These are phyloP conservation scores for Gandaritis pyraliata DNA, from an alignment of 2,888 invertebrate species.

Conservation along the genomic window DNA sequence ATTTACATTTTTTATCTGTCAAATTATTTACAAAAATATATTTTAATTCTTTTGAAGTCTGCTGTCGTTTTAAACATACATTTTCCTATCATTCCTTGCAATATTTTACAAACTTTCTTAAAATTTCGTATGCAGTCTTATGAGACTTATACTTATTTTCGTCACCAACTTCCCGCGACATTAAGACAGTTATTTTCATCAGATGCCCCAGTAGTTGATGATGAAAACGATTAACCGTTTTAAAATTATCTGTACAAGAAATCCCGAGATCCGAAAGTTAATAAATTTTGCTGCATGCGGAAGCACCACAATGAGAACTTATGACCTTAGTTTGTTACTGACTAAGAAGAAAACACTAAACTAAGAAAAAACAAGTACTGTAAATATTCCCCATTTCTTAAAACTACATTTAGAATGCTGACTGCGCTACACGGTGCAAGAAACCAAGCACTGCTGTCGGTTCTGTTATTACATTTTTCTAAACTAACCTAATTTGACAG, in stretches of 20 bases:
- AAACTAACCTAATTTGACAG: no score
- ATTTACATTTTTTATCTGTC: slow-evolving; percentile 34
- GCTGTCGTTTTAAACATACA: slow-evolving; percentile 24
- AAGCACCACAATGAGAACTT: slow-evolving; percentile 22
- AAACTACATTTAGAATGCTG: slow-evolving; percentile 35
- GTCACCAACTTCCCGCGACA: slow-evolving; percentile 16
- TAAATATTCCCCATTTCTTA: slow-evolving; percentile 38
- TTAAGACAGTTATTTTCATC: neutral
- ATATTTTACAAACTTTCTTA: slow-evolving; percentile 30
- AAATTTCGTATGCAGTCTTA: slow-evolving; percentile 33
- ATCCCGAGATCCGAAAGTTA: slow-evolving; percentile 33
- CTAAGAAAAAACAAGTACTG: slow-evolving; percentile 33
- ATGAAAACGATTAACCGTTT: slow-evolving; percentile 12
- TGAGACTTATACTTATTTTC: slow-evolving; percentile 23
- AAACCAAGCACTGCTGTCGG: neutral
- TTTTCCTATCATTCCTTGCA: slow-evolving; percentile 6
- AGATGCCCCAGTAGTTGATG: slow-evolving; percentile 7
- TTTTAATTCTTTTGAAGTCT: slow-evolving; percentile 19
- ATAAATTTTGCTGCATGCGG: slow-evolving; percentile 12
- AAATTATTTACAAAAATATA: slow-evolving; percentile 37
- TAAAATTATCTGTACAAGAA: slow-evolving; percentile 30
- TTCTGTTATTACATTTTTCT: no score
- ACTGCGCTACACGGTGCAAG: slow-evolving; percentile 23
- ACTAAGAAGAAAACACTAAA: slow-evolving; percentile 39
- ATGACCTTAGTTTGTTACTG: slow-evolving; percentile 22